These are phyloP conservation scores for Slavum lentiscoides DNA, from an alignment of 2,888 invertebrate genomes.

Conservation along the genomic window DNA sequence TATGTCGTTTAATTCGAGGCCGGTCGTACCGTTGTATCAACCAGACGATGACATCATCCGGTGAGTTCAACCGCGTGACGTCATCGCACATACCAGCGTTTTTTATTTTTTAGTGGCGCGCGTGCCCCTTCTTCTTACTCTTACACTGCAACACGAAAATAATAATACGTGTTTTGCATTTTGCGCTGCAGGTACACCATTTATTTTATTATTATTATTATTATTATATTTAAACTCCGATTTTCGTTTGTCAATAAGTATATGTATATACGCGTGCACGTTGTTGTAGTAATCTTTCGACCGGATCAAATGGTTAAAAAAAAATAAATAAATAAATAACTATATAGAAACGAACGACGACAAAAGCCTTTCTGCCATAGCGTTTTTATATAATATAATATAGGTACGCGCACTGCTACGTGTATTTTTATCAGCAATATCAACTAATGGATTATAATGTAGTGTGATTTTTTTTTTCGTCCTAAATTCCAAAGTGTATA, in stretches of 20 bases:
- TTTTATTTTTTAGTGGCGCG: constrained; percentile 20
- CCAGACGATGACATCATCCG: constrained; percentile 53
- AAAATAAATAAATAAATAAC: neutral
- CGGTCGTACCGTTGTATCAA: constrained; percentile 33
- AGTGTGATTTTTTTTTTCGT: too few relatives aligned
- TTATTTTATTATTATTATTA: too few relatives aligned
- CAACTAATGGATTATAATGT: too few relatives aligned
- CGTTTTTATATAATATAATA: neutral
- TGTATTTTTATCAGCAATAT: too few relatives aligned
- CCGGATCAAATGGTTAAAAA: too few relatives aligned
- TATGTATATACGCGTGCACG: too few relatives aligned
- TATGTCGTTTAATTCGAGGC: constrained; percentile 43
- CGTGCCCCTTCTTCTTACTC: constrained; percentile 15
- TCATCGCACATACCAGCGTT: constrained; percentile 48
- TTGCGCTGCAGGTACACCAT: neutral
- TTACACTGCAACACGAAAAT: neutral
- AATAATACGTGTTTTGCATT: too few relatives aligned
- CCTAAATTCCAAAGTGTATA: neutral
- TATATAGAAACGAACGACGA: neutral
- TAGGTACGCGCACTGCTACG: too few relatives aligned
- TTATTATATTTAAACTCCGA: too few relatives aligned
- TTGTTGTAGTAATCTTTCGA: neutral
- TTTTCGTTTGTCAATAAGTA: neutral
- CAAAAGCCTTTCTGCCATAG: neutral
- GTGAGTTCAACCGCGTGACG: constrained; percentile 40